These are phyloP conservation scores for Penaeus japonicus DNA, from an alignment of 1,140 invertebrate genomes.

Conservation along the genomic window DNA sequence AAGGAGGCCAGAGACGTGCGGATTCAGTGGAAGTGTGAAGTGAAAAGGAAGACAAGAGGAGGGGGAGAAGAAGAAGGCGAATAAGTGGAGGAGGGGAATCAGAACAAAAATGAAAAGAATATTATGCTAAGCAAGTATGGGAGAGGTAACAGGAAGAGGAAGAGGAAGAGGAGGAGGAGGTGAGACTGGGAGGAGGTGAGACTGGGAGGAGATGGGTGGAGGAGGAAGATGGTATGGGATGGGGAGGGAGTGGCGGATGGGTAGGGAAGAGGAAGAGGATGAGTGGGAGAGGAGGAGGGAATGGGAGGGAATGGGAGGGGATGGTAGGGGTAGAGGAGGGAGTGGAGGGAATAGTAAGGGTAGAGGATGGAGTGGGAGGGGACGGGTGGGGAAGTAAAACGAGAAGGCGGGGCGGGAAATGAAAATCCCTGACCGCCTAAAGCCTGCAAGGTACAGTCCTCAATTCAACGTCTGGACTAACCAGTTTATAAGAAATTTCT, in stretches of 20 bases:
- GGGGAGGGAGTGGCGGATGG: background rate
- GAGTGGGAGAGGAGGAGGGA: background rate
- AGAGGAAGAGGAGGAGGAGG: no score
- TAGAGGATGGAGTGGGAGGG: background rate
- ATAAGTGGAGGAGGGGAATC: background rate
- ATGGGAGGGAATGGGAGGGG: background rate
- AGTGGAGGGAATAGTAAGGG: background rate
- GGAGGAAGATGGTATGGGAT: background rate
- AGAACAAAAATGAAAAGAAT: background rate
- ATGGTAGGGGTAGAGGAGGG: background rate
- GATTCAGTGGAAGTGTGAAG: no score
- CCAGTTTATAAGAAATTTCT: no score
- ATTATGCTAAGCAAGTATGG: background rate
- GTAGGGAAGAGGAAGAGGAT: background rate
- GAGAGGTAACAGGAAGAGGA: background rate
- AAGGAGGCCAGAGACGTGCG: no score
- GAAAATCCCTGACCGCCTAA: no score
- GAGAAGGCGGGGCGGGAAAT: no score
- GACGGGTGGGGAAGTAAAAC: background rate
- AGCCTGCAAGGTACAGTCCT: no score
- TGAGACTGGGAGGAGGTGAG: no score
- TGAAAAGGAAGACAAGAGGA: background rate
- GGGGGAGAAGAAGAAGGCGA: background rate
- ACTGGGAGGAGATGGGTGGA: background rate
- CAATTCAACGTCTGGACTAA: no score